phyloP scores from a whole-genome alignment of 1,140 invertebrate genomes.

The Macrobrachium nipponense region DNA sequence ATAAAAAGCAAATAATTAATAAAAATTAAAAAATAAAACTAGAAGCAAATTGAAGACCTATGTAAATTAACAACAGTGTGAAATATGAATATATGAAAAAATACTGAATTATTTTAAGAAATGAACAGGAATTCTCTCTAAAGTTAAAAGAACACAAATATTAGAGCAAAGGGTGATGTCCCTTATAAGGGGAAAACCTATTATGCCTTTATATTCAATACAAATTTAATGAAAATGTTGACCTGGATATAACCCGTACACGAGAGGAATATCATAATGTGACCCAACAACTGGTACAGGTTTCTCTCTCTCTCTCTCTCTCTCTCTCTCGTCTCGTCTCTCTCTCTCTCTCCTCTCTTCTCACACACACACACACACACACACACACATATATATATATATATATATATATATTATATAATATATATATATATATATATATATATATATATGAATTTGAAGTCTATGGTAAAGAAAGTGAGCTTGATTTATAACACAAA shows the following conservation, averaged over 20 bases:
- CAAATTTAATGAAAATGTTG: too few relatives aligned
- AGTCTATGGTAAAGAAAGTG: too few relatives aligned
- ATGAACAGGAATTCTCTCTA: background rate
- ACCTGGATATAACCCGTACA: background rate
- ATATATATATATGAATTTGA: too few relatives aligned
- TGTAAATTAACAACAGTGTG: background rate
- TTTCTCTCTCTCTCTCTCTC: slow-evolving; percentile 17
- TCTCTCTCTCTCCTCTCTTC: slow-evolving; percentile 24
- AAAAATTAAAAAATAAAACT: background rate
- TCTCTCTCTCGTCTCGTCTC: slow-evolving; percentile 9
- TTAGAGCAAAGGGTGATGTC: too few relatives aligned
- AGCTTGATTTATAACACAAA: too few relatives aligned
- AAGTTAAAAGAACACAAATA: too few relatives aligned
- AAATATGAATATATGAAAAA: background rate
- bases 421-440: too few relatives aligned
- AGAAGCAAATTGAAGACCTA: background rate
- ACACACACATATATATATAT: too few relatives aligned
- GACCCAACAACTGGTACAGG: background rate
- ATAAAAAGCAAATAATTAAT: background rate
- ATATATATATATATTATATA: too few relatives aligned
- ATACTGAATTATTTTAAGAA: background rate
- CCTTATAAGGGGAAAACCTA: too few relatives aligned
- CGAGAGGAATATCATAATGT: background rate
- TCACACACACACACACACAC: too few relatives aligned
- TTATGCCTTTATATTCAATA: too few relatives aligned